Percentiles rank a stretch among this genome's conserved stretches.
Evolutionary conservation across 2,888 invertebrate species (phyloP).

Genomic region (Harpalus rubripes): DNA sequence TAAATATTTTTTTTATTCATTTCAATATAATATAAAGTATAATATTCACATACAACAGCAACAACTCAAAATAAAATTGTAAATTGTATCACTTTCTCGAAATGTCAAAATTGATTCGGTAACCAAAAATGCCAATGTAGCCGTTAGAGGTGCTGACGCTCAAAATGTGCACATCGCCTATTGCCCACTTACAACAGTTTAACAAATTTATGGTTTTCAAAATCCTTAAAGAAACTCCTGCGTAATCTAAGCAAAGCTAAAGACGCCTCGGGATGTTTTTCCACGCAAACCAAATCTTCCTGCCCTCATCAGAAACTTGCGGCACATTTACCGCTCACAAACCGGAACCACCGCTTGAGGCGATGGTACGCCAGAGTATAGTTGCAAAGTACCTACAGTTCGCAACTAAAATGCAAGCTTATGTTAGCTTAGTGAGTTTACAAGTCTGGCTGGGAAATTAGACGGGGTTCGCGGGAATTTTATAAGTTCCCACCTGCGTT

Average conservation of each 20-base stretch:
- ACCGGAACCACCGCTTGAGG: constrained; percentile 38
- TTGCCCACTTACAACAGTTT: too few relatives aligned
- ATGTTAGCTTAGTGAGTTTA: constrained; percentile 73
- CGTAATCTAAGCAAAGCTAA: background rate
- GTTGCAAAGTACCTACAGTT: constrained; percentile 68
- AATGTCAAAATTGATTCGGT: too few relatives aligned
- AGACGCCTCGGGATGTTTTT: background rate
- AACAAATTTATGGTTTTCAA: background rate
- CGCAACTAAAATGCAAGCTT: constrained; percentile 74
- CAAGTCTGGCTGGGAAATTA: constrained; percentile 70
- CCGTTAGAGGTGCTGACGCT: too few relatives aligned
- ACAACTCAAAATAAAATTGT: too few relatives aligned
- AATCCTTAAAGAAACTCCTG: background rate
- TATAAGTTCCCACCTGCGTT: constrained; percentile 59
- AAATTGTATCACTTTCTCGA: too few relatives aligned
- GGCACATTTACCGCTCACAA: background rate
- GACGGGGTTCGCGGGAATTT: constrained; percentile 59
- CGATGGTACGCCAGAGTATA: constrained; percentile 1
- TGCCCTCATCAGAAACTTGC: background rate
- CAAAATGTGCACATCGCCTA: too few relatives aligned
- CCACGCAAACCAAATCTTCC: background rate
- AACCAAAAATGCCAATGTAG: too few relatives aligned
- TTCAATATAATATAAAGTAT: too few relatives aligned
- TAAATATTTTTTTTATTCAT: too few relatives aligned
- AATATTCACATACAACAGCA: too few relatives aligned